Percentiles rank a stretch among this genome's conserved stretches.
Evolutionary conservation across 2,888 invertebrate genomes (phyloP).

Genomic region (Coelinius sp.): DNA sequence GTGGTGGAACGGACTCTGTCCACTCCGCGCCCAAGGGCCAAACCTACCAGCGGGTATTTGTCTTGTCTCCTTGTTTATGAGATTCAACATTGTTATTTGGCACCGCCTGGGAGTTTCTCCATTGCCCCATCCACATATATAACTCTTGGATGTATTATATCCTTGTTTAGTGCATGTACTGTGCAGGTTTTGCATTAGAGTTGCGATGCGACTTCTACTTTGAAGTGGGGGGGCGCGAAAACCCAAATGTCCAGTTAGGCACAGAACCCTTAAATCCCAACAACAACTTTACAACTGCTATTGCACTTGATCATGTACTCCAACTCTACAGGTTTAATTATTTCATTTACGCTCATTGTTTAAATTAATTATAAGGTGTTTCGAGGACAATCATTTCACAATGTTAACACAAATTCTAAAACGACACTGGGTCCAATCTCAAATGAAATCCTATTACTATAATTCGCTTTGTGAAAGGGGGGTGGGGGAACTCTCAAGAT

Average conservation of each 20-base stretch:
- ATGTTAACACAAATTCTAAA: not conserved
- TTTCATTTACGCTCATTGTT: not conserved
- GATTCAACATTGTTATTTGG: conserved; percentile 72
- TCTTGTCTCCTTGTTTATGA: conserved; percentile 72
- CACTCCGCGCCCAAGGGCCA: conserved; percentile 65
- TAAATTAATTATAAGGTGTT: not conserved
- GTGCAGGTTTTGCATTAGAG: conserved; percentile 35
- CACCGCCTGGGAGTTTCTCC: conserved; percentile 70
- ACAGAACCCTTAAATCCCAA: not conserved
- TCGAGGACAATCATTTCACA: not conserved
- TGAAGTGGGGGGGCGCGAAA: conserved; percentile 22
- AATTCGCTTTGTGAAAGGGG: not conserved
- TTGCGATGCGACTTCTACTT: conserved; percentile 23
- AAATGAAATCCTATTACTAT: conserved; percentile 32
- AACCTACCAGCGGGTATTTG: conserved; percentile 69
- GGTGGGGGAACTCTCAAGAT: not conserved
- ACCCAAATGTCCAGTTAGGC: conserved; percentile 1
- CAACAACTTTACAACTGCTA: not conserved
- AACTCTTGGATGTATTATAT: conserved; percentile 34
- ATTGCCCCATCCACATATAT: conserved; percentile 41
- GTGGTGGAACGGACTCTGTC: conserved; percentile 70
- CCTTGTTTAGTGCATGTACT: conserved; percentile 49
- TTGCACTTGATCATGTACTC: not conserved
- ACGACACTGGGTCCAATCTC: conserved; percentile 27
- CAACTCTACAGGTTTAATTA: conserved; percentile 16